Evolutionary conservation across 2,888 invertebrate species (phyloP).

Genomic region (Parochlus steinenii): DNA sequence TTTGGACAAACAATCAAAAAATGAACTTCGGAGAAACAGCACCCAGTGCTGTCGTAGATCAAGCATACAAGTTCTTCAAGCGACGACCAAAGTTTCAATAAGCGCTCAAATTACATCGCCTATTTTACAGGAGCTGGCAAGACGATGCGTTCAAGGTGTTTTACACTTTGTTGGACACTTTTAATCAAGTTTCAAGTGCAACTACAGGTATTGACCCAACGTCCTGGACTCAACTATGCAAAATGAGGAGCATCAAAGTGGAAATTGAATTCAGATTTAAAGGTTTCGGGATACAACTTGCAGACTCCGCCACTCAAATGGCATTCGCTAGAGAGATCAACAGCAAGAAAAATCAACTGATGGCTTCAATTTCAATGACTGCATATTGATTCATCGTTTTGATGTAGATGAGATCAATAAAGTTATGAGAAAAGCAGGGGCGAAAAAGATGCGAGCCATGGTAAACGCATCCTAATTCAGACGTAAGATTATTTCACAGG

Average conservation of each 20-base stretch:
- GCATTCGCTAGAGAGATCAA: conserved; percentile 18
- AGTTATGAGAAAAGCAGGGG: conserved; percentile 49
- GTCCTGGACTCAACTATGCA: conserved; percentile 41
- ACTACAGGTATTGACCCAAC: conserved; percentile 39
- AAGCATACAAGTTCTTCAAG: conserved; percentile 41
- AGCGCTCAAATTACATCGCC: conserved; percentile 34
- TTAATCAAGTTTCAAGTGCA: conserved; percentile 29
- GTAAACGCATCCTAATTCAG: conserved; percentile 46
- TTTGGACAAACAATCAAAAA: conserved; percentile 45
- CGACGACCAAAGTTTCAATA: conserved; percentile 44
- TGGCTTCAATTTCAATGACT: conserved; percentile 39
- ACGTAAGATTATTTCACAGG: conserved; percentile 44
- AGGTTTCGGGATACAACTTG: conserved; percentile 30
- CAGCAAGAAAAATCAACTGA: conserved; percentile 26
- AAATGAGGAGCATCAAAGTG: conserved; percentile 45
- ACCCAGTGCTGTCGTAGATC: conserved; percentile 37
- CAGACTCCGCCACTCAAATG: conserved; percentile 27
- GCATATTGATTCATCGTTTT: conserved; percentile 41
- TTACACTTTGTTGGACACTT: too few species aligned
- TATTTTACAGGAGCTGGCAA: conserved; percentile 33
- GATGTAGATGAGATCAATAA: conserved; percentile 51
- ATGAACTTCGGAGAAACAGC: conserved; percentile 43
- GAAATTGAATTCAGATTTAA: conserved; percentile 52
- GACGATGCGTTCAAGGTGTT: conserved; percentile 24
- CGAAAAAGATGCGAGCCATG: conserved; percentile 48